phyloP scores from a whole-genome alignment of 2,888 invertebrate genomes.

The Serrognathus titanus region DNA sequence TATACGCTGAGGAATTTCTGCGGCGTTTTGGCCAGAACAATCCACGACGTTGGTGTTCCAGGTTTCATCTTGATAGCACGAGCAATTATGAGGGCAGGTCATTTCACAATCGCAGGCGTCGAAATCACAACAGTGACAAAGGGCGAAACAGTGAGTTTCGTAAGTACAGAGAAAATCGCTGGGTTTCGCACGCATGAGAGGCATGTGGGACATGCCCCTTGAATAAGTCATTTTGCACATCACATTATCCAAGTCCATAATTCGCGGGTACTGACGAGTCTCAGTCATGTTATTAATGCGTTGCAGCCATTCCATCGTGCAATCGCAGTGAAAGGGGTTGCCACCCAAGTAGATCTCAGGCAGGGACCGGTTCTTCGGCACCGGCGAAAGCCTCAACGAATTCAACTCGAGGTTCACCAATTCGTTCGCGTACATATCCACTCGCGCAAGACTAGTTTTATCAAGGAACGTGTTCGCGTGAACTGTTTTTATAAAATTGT shows the following conservation, averaged over 20 bases:
- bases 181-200: slow-evolving; percentile 71
- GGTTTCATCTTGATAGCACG: slow-evolving; percentile 90
- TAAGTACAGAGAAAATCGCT: slow-evolving; percentile 90
- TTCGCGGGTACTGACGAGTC: slow-evolving; percentile 77
- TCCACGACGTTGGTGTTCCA: slow-evolving; percentile 93
- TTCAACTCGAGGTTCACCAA: slow-evolving; percentile 78
- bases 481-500: slow-evolving; percentile 78
- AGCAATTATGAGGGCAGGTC: slow-evolving; percentile 91
- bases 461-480: slow-evolving; percentile 83
- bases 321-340: slow-evolving; percentile 93
- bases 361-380: slow-evolving; percentile 67
- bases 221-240: slow-evolving; percentile 85
- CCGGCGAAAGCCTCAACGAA: slow-evolving; percentile 72
- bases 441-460: slow-evolving; percentile 78
- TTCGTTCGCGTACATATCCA: slow-evolving; percentile 87
- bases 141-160: slow-evolving; percentile 88
- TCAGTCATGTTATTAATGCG: slow-evolving; percentile 82
- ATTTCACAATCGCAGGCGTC: slow-evolving; percentile 96
- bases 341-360: slow-evolving; percentile 90
- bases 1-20: slow-evolving; percentile 77
- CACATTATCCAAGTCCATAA: slow-evolving; percentile 85
- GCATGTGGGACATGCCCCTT: slow-evolving; percentile 74
- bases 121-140: slow-evolving; percentile 94
- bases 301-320: slow-evolving; percentile 94
- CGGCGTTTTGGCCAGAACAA: slow-evolving; percentile 76